Percentiles rank a stretch among this genome's conserved stretches.
These are phyloP conservation scores for Drosophila paramelanica DNA, from an alignment of 2,888 invertebrate genomes.

Conservation along the genomic window DNA sequence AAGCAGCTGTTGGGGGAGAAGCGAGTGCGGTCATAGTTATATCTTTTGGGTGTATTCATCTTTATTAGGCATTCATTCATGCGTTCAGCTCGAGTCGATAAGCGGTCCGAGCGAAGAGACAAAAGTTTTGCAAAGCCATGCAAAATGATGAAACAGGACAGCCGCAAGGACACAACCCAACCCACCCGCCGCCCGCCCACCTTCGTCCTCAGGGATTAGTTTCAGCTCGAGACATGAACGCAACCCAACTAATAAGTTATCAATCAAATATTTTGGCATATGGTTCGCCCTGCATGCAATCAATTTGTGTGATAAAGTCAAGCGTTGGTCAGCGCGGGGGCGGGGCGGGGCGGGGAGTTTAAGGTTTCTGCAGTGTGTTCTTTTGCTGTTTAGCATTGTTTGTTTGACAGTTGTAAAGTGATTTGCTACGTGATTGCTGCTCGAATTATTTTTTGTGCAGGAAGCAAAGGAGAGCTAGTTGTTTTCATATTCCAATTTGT, in stretches of 20 bases:
- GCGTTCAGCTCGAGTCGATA: conserved; percentile 64
- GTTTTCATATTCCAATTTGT: conserved; percentile 39
- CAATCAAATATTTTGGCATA: conserved; percentile 78
- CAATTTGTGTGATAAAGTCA: conserved; percentile 63
- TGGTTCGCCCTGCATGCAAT: conserved; percentile 64
- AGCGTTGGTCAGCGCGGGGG: conserved; percentile 29
- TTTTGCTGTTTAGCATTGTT: conserved; percentile 56
- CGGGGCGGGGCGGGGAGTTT: neutral
- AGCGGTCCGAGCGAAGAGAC: conserved; percentile 57
- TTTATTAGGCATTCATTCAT: conserved; percentile 78
- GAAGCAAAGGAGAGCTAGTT: no score
- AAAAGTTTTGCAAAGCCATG: conserved; percentile 72
- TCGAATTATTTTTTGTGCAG: neutral
- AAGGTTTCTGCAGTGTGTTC: neutral
- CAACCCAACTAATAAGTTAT: conserved; percentile 77
- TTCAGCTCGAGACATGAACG: conserved; percentile 50
- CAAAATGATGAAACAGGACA: conserved; percentile 56
- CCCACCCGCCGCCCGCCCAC: neutral
- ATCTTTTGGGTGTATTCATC: conserved; percentile 67
- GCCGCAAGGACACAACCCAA: conserved; percentile 1
- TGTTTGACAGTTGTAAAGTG: conserved; percentile 76
- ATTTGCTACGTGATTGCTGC: conserved; percentile 69
- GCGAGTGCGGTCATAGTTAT: conserved; percentile 27
- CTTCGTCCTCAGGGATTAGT: conserved; percentile 39
- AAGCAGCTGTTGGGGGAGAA: conserved; percentile 21